Conservation (phyloP, 2,797 vertebrate genomes). For the Salarias fasciatus region DNA sequence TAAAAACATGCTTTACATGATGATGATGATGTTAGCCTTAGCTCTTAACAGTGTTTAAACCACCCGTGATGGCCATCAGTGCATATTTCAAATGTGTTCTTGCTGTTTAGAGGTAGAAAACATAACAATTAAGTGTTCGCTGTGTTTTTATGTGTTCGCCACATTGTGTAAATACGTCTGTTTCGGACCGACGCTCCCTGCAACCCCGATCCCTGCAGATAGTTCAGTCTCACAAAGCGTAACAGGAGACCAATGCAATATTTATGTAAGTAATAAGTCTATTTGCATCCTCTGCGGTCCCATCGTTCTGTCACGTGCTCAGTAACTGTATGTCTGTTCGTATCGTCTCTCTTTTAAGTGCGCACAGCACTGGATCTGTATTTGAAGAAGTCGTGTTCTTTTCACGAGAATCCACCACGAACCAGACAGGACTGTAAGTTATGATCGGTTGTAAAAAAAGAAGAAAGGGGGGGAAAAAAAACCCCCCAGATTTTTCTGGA, state of each 20-base stretch:
- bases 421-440: no score
- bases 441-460: no score
- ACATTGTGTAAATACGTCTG: conserved; percentile 71
- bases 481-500: conserved; percentile 21
- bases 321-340: conserved; percentile 65
- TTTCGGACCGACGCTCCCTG: no score
- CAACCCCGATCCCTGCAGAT: conserved; percentile 55
- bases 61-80: conserved; percentile 79
- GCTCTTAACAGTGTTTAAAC: conserved; percentile 78
- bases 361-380: conserved; percentile 27
- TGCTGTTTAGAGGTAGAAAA: conserved; percentile 75
- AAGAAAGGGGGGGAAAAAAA: no score
- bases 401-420: conserved; percentile 7
- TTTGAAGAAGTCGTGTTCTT: conserved; percentile 35
- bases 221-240: conserved; percentile 57
- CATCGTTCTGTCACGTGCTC: conserved; percentile 66
- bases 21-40: conserved; percentile 80
- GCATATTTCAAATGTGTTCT: conserved; percentile 73
- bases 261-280: conserved; percentile 71
- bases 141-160: conserved; percentile 67
- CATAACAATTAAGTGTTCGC: conserved; percentile 68
- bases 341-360: conserved; percentile 41
- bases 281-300: conserved; percentile 54
- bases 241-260: conserved; percentile 77
- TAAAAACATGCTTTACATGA: conserved; percentile 73